These are phyloP conservation scores for Sinodicranocentrus sp. DNA, from an alignment of 2,888 invertebrate species.

Conservation along the genomic window DNA sequence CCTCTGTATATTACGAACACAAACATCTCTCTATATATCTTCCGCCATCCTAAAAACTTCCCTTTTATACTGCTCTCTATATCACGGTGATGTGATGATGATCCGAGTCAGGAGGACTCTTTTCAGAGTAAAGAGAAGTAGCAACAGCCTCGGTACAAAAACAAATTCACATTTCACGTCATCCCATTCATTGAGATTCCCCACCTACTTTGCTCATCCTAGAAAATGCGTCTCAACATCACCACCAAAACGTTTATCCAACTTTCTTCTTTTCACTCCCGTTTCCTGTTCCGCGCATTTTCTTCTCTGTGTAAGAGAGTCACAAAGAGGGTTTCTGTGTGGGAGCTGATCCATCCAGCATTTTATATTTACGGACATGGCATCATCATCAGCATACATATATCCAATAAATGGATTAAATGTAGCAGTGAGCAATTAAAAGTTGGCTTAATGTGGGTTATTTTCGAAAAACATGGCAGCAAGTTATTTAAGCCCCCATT, in stretches of 20 bases:
- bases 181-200: conserved; percentile 47
- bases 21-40: no score
- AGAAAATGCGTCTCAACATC: conserved; percentile 32
- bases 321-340: background rate
- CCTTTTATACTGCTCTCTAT: background rate
- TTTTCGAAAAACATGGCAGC: conserved; percentile 67
- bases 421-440: conserved; percentile 70
- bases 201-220: conserved; percentile 29
- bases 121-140: background rate
- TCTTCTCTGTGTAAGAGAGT: background rate
- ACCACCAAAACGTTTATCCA: conserved; percentile 26
- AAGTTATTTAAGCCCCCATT: conserved; percentile 68
- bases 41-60: conserved; percentile 6
- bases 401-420: conserved; percentile 69
- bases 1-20: background rate
- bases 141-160: background rate
- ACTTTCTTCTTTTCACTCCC: conserved; percentile 29
- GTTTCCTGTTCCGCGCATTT: background rate
- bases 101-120: background rate
- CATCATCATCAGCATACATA: conserved; percentile 64
- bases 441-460: conserved; percentile 68
- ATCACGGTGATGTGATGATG: conserved; percentile 15
- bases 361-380: conserved; percentile 36
- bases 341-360: conserved; percentile 29
- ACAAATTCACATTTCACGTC: conserved; percentile 47